Base-by-base conservation (phyloP, 2,888 invertebrate species). In the Furcula furcula region DNA sequence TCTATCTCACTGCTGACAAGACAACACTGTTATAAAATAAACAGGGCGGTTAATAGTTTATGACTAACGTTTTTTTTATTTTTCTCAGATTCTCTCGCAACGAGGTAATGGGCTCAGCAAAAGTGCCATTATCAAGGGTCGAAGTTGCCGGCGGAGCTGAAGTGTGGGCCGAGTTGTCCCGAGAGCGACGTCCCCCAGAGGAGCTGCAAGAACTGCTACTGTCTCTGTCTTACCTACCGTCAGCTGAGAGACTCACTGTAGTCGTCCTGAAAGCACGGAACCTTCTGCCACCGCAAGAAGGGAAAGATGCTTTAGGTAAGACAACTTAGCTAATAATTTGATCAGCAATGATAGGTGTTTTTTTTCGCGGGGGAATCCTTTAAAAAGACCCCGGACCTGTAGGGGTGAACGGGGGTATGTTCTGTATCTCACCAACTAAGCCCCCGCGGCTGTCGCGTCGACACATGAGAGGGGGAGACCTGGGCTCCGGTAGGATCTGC, bases 131-230 rank as follows among this genome's bases (percentile, higher is more conserved):
- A 61, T 93, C 93, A 13, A 93, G 94, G 20, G 91, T 96, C 29
- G 95, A 96, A 65, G 91, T 96, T 11, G 92, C 93, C 0, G 93
- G 93, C 6, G 93, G 92, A 19, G 91, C 93, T 10, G 93, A 97
- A 82, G 93, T 97, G 27, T 97, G 97, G 97, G 96, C 96, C 1
- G 97, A 97, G 63, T 91, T 97, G 21, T 92, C 94, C 28, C 92
- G 94, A 43, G 94, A 95, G 61, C 93, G 93, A 54, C 94, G 95
- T 61, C 95, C 95, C 1, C 94, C 93, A 1, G 95, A 95, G 63
- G 95, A 95, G 70, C 83, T 94, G 38, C 95, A 95, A 34, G 96
- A 97, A 69, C 85, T 97, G 15, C 83, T 96, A 46, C 87, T 97
- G 32, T 96, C 97, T 0, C 85, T 97, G 15, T 96, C 96, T 44